Evolutionary conservation across 1,140 invertebrate species (phyloP).

Genomic region (Drosophila carrolli): DNA sequence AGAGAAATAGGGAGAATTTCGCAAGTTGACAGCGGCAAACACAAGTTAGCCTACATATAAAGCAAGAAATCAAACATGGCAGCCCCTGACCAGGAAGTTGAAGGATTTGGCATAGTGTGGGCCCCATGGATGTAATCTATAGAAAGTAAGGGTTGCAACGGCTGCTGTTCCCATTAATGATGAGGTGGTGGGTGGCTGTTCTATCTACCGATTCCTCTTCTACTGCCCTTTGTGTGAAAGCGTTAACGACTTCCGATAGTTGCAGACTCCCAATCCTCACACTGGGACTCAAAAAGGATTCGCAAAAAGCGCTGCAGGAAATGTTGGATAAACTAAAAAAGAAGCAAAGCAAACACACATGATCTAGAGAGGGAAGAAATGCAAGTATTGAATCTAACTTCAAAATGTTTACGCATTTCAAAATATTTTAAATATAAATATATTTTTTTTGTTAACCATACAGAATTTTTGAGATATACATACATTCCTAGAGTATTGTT

Average conservation of each 20-base stretch:
- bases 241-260: conserved; percentile 81
- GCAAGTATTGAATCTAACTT: conserved; percentile 5
- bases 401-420: background rate
- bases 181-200: conserved; percentile 7
- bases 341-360: conserved; percentile 39
- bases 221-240: conserved; percentile 55
- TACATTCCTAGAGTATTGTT: no score
- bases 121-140: conserved; percentile 1
- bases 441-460: no score
- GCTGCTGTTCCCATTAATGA: conserved; percentile 59
- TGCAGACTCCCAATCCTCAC: conserved; percentile 33
- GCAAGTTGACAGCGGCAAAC: conserved; percentile 66
- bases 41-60: conserved; percentile 78
- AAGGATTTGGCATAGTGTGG: conserved; percentile 30
- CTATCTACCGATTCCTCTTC: conserved; percentile 11
- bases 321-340: conserved; percentile 73
- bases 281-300: conserved; percentile 29
- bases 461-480: no score
- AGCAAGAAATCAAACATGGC: conserved; percentile 80
- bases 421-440: no score
- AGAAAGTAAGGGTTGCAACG: conserved; percentile 18
- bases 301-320: conserved; percentile 67
- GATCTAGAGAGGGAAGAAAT: conserved; percentile 7
- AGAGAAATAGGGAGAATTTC: background rate
- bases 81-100: conserved; percentile 52